These are phyloP conservation scores for Lysiphlebus fabarum DNA, from an alignment of 1,140 invertebrate species.

Conservation along the genomic window DNA sequence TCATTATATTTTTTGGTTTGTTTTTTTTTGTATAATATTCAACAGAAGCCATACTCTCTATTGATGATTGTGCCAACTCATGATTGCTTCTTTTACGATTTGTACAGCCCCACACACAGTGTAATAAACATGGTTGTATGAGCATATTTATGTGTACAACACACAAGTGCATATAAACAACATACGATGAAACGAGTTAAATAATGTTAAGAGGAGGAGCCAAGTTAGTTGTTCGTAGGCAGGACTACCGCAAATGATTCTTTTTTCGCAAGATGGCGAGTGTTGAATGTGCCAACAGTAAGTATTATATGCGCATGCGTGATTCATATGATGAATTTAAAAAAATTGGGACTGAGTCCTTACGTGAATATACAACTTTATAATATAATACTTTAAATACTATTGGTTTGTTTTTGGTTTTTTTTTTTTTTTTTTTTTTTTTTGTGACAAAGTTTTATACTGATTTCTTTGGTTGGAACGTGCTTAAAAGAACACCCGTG, in stretches of 20 bases:
- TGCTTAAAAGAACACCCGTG: conserved; percentile 9
- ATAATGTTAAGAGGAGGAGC: conserved; percentile 50
- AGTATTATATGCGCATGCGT: background rate
- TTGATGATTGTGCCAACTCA: conserved; percentile 4
- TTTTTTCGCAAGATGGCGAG: conserved; percentile 56
- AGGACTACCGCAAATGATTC: conserved; percentile 57
- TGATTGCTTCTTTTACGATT: conserved; percentile 48
- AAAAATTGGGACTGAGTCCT: background rate
- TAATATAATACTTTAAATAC: background rate
- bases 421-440: background rate
- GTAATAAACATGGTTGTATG: conserved; percentile 59
- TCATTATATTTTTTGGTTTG: too few species aligned
- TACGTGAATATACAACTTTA: too few species aligned
- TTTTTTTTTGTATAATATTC: too few species aligned
- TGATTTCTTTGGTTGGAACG: conserved; percentile 10
- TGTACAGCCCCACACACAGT: conserved; percentile 36
- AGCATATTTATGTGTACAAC: conserved; percentile 39
- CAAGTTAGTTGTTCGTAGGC: conserved; percentile 55
- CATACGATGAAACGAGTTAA: too few species aligned
- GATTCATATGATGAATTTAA: background rate
- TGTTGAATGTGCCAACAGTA: conserved; percentile 26
- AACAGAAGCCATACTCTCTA: background rate
- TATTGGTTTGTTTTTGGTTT: background rate
- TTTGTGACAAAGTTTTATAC: background rate
- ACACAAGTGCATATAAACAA: background rate